Evolutionary conservation across 1,140 invertebrate species (phyloP).

Genomic region (Brachionus sp.): DNA sequence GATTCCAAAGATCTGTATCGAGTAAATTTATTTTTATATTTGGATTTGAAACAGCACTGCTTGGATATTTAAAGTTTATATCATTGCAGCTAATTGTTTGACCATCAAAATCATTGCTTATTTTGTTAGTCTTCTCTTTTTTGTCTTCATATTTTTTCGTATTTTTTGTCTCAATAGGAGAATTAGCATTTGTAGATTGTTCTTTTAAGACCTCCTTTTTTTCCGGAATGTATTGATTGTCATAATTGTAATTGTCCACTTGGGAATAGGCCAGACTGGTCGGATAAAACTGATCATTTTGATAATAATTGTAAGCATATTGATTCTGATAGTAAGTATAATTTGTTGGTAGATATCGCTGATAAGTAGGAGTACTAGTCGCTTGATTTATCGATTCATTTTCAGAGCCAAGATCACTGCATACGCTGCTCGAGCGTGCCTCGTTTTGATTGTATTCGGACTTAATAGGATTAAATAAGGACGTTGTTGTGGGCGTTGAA

Average conservation of each 20-base stretch:
- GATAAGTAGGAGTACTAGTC: conserved; percentile 3
- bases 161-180: neutral
- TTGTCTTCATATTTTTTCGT: neutral
- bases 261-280: neutral
- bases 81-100: conserved; percentile 25
- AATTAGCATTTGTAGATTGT: neutral
- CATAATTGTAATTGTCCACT: neutral
- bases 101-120: neutral
- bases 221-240: neutral
- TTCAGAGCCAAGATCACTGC: neutral
- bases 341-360: conserved; percentile 23
- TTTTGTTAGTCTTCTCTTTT: neutral
- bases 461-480: neutral
- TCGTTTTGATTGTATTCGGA: neutral
- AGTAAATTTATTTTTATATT: conserved; percentile 6
- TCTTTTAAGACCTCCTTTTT: neutral
- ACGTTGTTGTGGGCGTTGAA: neutral
- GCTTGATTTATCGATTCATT: neutral
- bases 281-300: neutral
- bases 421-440: conserved; percentile 3
- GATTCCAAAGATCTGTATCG: conserved; percentile 82
- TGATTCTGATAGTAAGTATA: neutral
- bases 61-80: conserved; percentile 35
- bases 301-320: neutral
- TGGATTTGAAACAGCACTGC: conserved; percentile 2